phyloP scores from a whole-genome alignment of 2,113 vertebrate genomes.

The Ciconia stormi region DNA sequence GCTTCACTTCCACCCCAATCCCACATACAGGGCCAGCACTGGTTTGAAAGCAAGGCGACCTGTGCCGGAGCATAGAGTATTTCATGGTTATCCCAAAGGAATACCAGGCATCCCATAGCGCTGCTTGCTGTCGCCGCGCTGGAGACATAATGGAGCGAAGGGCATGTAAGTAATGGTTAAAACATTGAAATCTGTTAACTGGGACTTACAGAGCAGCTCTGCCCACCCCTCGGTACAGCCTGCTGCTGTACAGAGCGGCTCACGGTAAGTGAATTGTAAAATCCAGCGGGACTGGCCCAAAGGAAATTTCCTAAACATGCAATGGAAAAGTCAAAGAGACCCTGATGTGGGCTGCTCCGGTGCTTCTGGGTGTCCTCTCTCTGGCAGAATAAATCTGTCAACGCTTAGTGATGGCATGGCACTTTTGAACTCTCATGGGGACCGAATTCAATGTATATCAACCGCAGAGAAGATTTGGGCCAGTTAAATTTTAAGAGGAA shows the following conservation, averaged over 20 bases:
- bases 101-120: fast-evolving
- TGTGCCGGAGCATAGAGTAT: neutral
- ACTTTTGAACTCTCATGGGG: fast-evolving
- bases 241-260: fast-evolving
- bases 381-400: neutral
- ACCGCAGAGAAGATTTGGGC: neutral
- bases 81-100: neutral
- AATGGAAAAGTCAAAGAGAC: neutral
- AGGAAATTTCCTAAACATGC: neutral
- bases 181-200: neutral
- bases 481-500: neutral
- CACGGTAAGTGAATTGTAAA: neutral
- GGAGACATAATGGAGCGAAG: neutral
- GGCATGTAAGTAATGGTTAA: neutral
- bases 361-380: neutral
- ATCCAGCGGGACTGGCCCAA: neutral
- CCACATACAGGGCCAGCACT: too few species aligned
- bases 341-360: neutral
- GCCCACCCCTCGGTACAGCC: neutral
- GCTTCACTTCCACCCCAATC: neutral
- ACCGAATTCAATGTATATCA: neutral
- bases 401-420: neutral
- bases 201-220: neutral
- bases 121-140: fast-evolving
- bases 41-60: neutral